Percentiles rank a stretch among this genome's conserved stretches.
Conservation (phyloP, 2,113 vertebrate genomes). For the Pantherophis guttatus region DNA sequence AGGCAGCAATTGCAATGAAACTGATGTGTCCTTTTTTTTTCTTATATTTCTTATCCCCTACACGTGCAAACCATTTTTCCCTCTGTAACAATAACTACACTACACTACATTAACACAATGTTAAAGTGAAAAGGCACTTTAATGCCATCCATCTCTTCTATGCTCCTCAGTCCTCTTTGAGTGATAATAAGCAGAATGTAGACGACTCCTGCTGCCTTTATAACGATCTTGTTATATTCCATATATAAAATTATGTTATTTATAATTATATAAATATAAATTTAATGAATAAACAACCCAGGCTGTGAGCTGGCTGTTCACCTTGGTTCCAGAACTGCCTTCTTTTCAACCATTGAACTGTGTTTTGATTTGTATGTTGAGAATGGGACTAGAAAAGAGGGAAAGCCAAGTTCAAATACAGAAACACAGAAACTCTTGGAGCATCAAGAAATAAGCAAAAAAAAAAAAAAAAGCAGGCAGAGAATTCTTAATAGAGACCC, state of each 20-base stretch:
- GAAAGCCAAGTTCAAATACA: constrained; percentile 27
- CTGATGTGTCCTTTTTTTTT: not conserved
- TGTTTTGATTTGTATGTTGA: constrained; percentile 42
- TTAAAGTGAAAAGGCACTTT: not conserved
- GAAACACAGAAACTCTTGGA: constrained; percentile 58
- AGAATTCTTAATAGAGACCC: constrained; percentile 41
- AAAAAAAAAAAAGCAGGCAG: constrained; percentile 35
- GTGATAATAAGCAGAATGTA: not conserved
- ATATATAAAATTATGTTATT: not conserved
- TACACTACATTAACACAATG: not conserved
- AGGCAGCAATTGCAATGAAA: not conserved
- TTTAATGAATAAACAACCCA: not conserved
- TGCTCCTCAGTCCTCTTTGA: not conserved
- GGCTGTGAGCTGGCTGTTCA: fast-evolving
- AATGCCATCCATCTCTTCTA: not conserved
- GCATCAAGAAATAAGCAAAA: constrained; percentile 58
- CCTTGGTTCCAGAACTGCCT: not conserved
- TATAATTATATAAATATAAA: not conserved
- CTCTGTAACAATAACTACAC: not conserved
- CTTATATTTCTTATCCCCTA: not conserved
- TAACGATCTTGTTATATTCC: not conserved
- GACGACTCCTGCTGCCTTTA: not conserved
- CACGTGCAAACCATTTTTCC: not conserved
- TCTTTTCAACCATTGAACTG: constrained; percentile 31
- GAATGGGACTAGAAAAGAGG: constrained; percentile 8